Conservation (phyloP, 1,140 invertebrate species). For the Nautilus pompilius region DNA sequence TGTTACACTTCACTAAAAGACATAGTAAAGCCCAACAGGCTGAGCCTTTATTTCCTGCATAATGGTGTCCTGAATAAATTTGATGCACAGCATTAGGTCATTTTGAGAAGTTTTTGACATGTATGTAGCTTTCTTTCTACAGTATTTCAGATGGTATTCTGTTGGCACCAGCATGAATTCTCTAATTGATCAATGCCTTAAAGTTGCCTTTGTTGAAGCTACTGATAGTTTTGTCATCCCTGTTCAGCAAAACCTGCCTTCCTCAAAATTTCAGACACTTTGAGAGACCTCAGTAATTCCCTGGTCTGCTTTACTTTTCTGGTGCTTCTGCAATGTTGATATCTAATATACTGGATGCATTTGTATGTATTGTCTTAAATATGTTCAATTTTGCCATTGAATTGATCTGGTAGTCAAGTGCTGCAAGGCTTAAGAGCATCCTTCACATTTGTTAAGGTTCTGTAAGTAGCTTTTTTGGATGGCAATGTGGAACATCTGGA, state of each 20-base stretch:
- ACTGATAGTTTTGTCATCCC: constrained; percentile 9
- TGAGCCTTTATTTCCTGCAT: constrained; percentile 13
- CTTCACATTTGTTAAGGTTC: constrained; percentile 12
- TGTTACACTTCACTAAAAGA: constrained; percentile 17
- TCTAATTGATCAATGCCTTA: constrained; percentile 16
- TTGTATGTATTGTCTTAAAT: not conserved
- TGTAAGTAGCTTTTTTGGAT: constrained; percentile 8
- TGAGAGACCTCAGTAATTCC: constrained; percentile 6
- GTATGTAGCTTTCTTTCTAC: constrained; percentile 18
- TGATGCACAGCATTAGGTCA: constrained; percentile 14
- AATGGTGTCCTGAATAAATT: constrained; percentile 15
- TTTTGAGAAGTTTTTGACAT: constrained; percentile 23
- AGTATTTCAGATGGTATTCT: constrained; percentile 14
- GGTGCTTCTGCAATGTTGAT: not conserved
- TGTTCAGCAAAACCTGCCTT: constrained; percentile 7
- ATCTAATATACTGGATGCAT: constrained; percentile 4
- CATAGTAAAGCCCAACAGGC: constrained; percentile 13
- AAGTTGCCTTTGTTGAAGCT: constrained; percentile 21
- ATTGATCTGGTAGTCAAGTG: constrained; percentile 1
- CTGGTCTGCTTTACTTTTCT: not conserved
- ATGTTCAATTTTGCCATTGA: constrained; percentile 10
- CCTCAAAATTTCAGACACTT: constrained; percentile 13
- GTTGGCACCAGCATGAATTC: constrained; percentile 15
- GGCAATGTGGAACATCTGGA: constrained; percentile 9
- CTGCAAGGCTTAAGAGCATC: constrained; percentile 8